These are phyloP conservation scores for Oscheius sp. DNA, from an alignment of 2,888 invertebrate species.

Conservation along the genomic window DNA sequence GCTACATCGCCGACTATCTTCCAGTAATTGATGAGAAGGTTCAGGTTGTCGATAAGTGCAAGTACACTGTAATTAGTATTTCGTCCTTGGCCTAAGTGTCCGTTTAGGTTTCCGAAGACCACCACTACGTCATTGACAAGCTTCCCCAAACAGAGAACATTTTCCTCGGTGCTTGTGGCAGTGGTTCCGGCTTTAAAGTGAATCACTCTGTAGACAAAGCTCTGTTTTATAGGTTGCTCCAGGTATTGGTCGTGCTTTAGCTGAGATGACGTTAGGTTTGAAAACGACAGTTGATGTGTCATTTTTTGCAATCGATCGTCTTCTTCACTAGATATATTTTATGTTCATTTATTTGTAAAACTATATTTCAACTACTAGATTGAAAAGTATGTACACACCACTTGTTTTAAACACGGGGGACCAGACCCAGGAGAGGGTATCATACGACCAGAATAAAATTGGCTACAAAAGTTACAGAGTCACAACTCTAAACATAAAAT, in stretches of 20 bases:
- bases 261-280: slow-evolving; percentile 44
- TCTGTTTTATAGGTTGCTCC: slow-evolving; percentile 38
- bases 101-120: slow-evolving; percentile 48
- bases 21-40: slow-evolving; percentile 34
- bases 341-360: background rate
- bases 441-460: background rate
- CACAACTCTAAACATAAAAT: slow-evolving; percentile 18
- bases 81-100: slow-evolving; percentile 7
- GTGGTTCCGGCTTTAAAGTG: slow-evolving; percentile 67
- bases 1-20: slow-evolving; percentile 41
- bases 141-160: slow-evolving; percentile 51
- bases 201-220: background rate
- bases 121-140: slow-evolving; percentile 49
- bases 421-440: background rate
- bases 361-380: background rate
- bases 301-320: slow-evolving; percentile 37
- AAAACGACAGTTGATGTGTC: slow-evolving; percentile 49
- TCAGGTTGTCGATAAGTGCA: slow-evolving; percentile 43
- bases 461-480: background rate
- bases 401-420: slow-evolving; percentile 11
- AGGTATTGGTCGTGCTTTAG: slow-evolving; percentile 47
- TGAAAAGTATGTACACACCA: slow-evolving; percentile 21
- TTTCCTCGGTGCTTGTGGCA: slow-evolving; percentile 62
- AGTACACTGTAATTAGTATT: slow-evolving; percentile 45
- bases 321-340: background rate